Conservation (phyloP, 2,113 vertebrate species). For the Psammodynastes pulverulentus region DNA sequence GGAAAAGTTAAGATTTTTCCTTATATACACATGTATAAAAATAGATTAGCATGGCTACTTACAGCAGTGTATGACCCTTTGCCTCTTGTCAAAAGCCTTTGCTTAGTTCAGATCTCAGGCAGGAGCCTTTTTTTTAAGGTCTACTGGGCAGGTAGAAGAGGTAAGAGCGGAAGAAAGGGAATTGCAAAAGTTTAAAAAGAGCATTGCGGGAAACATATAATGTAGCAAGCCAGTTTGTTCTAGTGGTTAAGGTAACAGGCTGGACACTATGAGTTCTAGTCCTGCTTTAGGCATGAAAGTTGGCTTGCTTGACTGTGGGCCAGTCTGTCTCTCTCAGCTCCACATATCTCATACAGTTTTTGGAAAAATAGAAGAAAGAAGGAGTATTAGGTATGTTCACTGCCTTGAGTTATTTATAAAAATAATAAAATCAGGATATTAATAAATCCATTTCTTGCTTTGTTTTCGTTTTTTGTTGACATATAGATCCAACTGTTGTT, state of each 20-base stretch:
- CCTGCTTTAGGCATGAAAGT: not conserved
- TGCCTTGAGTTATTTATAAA: not conserved
- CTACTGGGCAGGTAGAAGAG: not conserved
- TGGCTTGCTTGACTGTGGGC: not conserved
- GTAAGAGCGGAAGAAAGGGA: not conserved
- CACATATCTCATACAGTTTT: not conserved
- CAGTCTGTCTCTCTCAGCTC: not conserved
- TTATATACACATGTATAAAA: not conserved
- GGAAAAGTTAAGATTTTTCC: not conserved
- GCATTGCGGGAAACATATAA: too few species aligned
- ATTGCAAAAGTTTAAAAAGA: not conserved
- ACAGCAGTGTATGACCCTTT: not conserved
- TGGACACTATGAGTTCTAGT: not conserved
- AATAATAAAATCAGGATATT: not conserved
- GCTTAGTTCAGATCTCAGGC: not conserved
- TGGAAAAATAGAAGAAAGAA: not conserved
- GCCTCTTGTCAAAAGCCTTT: not conserved
- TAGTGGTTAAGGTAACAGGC: not conserved
- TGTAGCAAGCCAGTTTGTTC: not conserved
- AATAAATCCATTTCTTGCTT: not conserved
- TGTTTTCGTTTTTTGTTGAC: not conserved
- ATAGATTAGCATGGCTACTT: not conserved
- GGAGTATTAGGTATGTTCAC: not conserved
- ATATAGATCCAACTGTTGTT: not conserved
- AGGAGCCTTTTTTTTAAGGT: not conserved